Evolutionary conservation across 2,113 vertebrate species (phyloP).

Genomic region (Galemys pyrenaicus): DNA sequence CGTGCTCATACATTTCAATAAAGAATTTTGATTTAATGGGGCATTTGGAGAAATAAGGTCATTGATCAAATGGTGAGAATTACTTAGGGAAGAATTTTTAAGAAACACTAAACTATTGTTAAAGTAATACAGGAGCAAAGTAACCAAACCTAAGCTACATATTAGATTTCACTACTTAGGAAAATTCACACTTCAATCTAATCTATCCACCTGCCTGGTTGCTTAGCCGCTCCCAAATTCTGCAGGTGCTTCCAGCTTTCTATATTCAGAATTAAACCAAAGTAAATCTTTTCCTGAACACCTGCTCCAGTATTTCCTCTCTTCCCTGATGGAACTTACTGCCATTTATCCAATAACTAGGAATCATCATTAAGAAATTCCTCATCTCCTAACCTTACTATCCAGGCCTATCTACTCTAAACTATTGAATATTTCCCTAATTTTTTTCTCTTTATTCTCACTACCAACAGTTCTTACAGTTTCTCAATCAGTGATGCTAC

Average conservation of each 20-base stretch:
- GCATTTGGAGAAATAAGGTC: constrained; percentile 11
- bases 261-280: background rate
- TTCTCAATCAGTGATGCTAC: background rate
- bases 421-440: background rate
- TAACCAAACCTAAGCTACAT: background rate
- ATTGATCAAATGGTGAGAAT: constrained; percentile 54
- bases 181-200: constrained; percentile 45
- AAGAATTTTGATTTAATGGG: constrained; percentile 43
- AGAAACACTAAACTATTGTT: constrained; percentile 23
- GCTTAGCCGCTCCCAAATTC: background rate
- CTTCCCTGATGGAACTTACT: background rate
- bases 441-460: background rate
- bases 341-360: background rate
- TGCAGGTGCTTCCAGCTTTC: background rate
- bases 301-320: background rate
- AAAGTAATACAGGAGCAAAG: background rate
- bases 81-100: constrained; percentile 37
- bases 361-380: background rate
- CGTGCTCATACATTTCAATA: constrained; percentile 16
- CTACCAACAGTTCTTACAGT: background rate
- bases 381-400: background rate
- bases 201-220: background rate
- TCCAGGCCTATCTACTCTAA: background rate
- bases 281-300: background rate
- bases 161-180: constrained; percentile 10